phyloP scores from a whole-genome alignment of 2,888 invertebrate genomes.

The Beris morrisii region DNA sequence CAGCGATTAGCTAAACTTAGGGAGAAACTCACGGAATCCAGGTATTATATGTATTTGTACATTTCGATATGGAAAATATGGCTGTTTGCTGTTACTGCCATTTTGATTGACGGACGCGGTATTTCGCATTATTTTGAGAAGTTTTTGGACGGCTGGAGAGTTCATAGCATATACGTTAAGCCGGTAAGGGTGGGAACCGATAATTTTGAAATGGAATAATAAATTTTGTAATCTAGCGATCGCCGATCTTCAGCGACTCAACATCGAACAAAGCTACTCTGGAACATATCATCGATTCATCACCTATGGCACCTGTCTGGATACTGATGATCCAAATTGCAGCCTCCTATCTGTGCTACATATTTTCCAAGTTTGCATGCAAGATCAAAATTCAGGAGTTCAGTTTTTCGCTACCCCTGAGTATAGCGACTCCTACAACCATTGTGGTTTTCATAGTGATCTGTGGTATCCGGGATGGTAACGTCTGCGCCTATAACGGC shows the following conservation, averaged over 20 bases:
- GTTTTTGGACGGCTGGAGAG: conserved; percentile 58
- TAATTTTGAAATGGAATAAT: background rate
- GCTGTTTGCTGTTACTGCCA: conserved; percentile 67
- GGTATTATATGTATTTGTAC: conserved; percentile 73
- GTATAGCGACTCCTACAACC: conserved; percentile 73
- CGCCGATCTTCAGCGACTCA: conserved; percentile 29
- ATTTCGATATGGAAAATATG: conserved; percentile 77
- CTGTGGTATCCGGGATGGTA: conserved; percentile 65
- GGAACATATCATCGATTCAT: conserved; percentile 41
- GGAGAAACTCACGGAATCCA: conserved; percentile 63
- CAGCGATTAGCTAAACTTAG: conserved; percentile 57
- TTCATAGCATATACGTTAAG: conserved; percentile 59
- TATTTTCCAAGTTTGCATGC: conserved; percentile 78
- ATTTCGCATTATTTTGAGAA: conserved; percentile 56
- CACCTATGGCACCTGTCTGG: conserved; percentile 56
- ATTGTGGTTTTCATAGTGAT: conserved; percentile 69
- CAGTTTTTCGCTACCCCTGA: conserved; percentile 82
- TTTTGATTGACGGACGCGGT: conserved; percentile 58
- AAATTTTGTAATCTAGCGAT: conserved; percentile 17
- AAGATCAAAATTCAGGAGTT: conserved; percentile 87
- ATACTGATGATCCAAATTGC: conserved; percentile 67
- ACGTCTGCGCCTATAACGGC: conserved; percentile 68
- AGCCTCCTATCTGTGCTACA: conserved; percentile 68
- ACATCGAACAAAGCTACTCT: background rate
- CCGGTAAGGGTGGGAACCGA: conserved; percentile 55